Evolutionary conservation across 2,888 invertebrate species (phyloP).

Genomic region (Invenusta paracnida): DNA sequence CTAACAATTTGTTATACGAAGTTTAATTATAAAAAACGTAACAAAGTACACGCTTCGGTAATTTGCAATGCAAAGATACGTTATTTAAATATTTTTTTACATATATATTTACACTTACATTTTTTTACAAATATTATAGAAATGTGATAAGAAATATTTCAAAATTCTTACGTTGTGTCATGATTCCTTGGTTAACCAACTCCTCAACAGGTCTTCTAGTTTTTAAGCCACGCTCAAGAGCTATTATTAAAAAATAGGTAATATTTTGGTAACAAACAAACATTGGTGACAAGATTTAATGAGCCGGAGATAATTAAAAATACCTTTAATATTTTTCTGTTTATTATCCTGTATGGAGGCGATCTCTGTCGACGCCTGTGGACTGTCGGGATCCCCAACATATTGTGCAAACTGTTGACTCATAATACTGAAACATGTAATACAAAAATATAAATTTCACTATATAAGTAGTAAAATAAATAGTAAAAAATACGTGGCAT

Average conservation of each 20-base stretch:
- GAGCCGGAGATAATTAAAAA: too few relatives aligned
- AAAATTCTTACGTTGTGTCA: not conserved
- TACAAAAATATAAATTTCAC: not conserved
- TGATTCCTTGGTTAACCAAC: conserved; percentile 9
- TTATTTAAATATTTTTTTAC: too few relatives aligned
- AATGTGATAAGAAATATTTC: too few relatives aligned
- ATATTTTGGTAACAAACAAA: not conserved
- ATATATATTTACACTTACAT: too few relatives aligned
- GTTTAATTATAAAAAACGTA: too few relatives aligned
- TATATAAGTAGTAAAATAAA: not conserved
- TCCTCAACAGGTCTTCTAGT: conserved; percentile 15
- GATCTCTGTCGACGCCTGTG: not conserved
- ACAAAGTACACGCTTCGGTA: too few relatives aligned
- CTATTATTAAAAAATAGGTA: not conserved
- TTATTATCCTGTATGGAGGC: conserved; percentile 9
- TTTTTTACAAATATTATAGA: too few relatives aligned
- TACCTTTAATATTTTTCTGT: conserved; percentile 5
- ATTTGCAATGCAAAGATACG: too few relatives aligned
- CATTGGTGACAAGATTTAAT: too few relatives aligned
- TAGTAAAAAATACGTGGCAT: not conserved
- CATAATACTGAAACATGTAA: not conserved
- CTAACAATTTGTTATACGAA: too few relatives aligned
- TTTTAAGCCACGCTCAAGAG: not conserved
- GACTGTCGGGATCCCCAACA: not conserved
- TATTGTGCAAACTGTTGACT: not conserved